These are phyloP conservation scores for Mamestra brassicae DNA, from an alignment of 2,888 invertebrate genomes.

Conservation along the genomic window DNA sequence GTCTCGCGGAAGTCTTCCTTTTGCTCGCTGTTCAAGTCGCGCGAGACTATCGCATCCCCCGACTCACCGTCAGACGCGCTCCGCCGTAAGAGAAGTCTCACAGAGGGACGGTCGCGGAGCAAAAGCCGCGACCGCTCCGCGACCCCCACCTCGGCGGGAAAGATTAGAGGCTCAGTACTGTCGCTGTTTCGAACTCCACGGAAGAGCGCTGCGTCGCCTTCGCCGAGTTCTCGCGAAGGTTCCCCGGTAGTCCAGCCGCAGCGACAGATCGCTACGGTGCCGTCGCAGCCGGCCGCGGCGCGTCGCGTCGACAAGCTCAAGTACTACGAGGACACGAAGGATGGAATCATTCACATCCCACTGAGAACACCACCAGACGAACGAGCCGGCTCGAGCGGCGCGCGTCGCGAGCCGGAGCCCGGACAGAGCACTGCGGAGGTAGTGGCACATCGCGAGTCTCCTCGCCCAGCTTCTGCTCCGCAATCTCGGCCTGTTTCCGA, in stretches of 20 bases:
- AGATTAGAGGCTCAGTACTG: conserved; percentile 92
- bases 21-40: conserved; percentile 94
- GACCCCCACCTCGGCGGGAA: conserved; percentile 90
- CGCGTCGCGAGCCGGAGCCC: conserved; percentile 61
- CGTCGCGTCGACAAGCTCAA: conserved; percentile 82
- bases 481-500: conserved; percentile 71
- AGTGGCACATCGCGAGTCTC: conserved; percentile 64
- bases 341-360: conserved; percentile 93
- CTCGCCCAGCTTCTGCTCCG: conserved; percentile 71
- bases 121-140: conserved; percentile 92
- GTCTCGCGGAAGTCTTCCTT: conserved; percentile 95
- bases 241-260: conserved; percentile 79
- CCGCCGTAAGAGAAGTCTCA: conserved; percentile 84
- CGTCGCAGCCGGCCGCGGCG: conserved; percentile 55
- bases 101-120: conserved; percentile 91
- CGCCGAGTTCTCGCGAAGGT: conserved; percentile 81
- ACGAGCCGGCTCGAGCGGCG: conserved; percentile 77
- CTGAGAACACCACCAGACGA: conserved; percentile 94
- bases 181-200: conserved; percentile 92
- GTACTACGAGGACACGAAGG: conserved; percentile 92
- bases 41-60: conserved; percentile 92
- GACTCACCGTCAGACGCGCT: conserved; percentile 91
- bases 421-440: conserved; percentile 44
- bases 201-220: conserved; percentile 78
- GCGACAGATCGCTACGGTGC: conserved; percentile 71